Conservation (phyloP, 2,888 invertebrate genomes). For the Frankliniella intonsa region DNA sequence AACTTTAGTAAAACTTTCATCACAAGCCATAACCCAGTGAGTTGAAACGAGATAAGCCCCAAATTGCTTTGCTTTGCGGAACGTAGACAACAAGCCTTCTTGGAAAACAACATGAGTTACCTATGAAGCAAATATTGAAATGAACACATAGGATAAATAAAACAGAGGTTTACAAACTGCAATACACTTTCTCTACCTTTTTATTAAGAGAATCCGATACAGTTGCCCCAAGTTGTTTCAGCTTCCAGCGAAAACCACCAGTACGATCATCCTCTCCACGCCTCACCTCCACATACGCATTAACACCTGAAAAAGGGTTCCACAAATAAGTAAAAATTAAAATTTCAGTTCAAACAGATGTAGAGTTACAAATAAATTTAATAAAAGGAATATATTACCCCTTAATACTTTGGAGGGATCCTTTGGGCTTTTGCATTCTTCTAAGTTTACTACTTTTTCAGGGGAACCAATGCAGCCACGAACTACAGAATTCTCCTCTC, state of each 20-base stretch:
- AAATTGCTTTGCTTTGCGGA: background rate
- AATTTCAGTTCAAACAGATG: background rate
- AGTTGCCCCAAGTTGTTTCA: slow-evolving; percentile 4
- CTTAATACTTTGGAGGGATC: background rate
- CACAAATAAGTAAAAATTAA: background rate
- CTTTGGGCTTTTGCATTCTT: background rate
- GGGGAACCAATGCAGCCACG: background rate
- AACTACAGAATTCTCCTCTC: background rate
- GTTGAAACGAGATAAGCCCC: background rate
- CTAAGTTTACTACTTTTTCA: background rate
- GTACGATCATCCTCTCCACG: slow-evolving; percentile 6
- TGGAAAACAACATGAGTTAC: slow-evolving; percentile 9
- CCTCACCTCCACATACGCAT: background rate
- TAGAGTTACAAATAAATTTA: background rate
- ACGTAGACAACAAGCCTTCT: background rate
- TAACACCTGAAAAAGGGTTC: background rate
- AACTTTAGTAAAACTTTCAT: background rate
- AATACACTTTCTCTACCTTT: background rate
- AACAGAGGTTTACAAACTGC: background rate
- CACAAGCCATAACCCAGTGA: slow-evolving; percentile 16
- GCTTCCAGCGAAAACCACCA: background rate
- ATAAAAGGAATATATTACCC: background rate
- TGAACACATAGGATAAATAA: background rate
- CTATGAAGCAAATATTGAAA: background rate
- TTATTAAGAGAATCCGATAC: background rate